Evolutionary conservation across 2,113 vertebrate genomes (phyloP).

Genomic region (Delphinapterus leucas): DNA sequence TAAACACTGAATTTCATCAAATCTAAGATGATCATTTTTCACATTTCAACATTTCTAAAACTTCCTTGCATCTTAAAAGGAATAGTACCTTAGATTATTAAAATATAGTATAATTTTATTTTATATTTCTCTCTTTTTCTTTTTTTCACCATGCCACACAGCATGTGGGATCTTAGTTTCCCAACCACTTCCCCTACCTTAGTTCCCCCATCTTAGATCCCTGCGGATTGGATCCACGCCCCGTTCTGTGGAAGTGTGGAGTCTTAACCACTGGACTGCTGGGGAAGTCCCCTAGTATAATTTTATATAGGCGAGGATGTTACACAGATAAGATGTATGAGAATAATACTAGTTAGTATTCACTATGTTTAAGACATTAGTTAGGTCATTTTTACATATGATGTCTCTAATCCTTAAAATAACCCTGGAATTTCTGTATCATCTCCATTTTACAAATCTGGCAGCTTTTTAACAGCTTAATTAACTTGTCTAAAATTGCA

Average conservation of each 20-base stretch:
- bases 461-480: neutral
- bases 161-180: neutral
- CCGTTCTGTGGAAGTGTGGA: neutral
- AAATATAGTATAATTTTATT: neutral
- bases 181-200: too few relatives aligned
- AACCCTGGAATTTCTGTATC: neutral
- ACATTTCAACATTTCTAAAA: neutral
- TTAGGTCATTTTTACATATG: neutral
- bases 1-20: neutral
- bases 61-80: neutral
- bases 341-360: neutral
- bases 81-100: neutral
- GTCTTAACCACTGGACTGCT: neutral
- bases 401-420: neutral
- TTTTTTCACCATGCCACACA: neutral
- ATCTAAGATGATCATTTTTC: neutral
- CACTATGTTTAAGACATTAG: neutral
- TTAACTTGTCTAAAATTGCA: neutral
- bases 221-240: neutral
- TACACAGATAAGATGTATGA: neutral
- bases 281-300: neutral
- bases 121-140: neutral
- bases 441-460: neutral
- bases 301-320: neutral
- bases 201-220: too few relatives aligned